phyloP scores from a whole-genome alignment of 2,888 invertebrate genomes.

The Oasisia sp. region DNA sequence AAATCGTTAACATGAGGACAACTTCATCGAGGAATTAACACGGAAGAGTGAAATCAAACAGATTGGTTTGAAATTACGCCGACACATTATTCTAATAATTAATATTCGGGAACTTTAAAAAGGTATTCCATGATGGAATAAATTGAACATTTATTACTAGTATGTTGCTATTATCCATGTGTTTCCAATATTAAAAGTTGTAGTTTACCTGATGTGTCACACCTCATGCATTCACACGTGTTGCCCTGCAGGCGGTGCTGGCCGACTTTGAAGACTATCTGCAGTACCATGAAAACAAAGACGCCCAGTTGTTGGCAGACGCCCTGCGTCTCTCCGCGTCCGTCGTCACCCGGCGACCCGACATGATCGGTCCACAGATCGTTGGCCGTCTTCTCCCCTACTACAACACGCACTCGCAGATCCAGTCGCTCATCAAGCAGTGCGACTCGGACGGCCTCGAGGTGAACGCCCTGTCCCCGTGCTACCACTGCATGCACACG shows the following conservation, averaged over 20 bases:
- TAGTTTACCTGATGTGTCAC: neutral
- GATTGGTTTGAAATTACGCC: too few species aligned
- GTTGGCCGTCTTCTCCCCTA: constrained; percentile 92
- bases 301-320: constrained; percentile 63
- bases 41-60: too few species aligned
- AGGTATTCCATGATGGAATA: neutral
- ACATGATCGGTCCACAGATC: constrained; percentile 95
- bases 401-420: constrained; percentile 83
- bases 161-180: too few species aligned
- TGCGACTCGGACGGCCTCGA: constrained; percentile 84
- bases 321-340: constrained; percentile 88
- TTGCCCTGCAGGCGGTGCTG: constrained; percentile 71
- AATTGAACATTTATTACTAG: neutral
- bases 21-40: too few species aligned
- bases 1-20: too few species aligned
- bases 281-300: constrained; percentile 58
- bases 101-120: neutral
- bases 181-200: neutral
- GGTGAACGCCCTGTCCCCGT: constrained; percentile 79
- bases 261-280: constrained; percentile 94
- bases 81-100: too few species aligned
- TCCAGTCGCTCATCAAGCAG: constrained; percentile 87
- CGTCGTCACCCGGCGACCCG: constrained; percentile 88
- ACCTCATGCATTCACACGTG: neutral
- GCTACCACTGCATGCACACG: constrained; percentile 95